Conservation (phyloP, 2,797 vertebrate species). For the Cryptoprocta ferox region DNA sequence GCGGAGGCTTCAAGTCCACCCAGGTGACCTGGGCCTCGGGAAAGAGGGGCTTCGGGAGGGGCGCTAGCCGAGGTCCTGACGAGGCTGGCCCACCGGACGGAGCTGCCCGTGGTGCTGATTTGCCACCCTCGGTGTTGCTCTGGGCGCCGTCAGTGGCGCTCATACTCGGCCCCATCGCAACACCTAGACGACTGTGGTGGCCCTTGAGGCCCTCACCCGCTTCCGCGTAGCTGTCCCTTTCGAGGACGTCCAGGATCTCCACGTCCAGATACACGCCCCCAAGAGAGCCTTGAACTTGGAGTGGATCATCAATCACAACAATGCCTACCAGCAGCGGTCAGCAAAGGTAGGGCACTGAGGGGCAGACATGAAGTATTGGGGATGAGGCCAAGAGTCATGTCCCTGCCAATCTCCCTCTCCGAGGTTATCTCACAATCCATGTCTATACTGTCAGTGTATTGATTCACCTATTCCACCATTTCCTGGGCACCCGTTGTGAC, state of each 20-base stretch:
- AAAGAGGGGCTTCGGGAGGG: neutral
- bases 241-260: neutral
- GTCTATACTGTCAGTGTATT: no score
- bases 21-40: neutral
- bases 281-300: neutral
- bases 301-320: neutral
- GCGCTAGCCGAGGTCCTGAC: neutral
- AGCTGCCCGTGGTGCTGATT: neutral
- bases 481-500: neutral
- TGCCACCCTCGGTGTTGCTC: fast-evolving
- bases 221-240: slow-evolving; percentile 21
- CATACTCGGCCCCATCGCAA: neutral
- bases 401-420: neutral
- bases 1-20: slow-evolving; percentile 57
- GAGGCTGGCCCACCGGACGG: fast-evolving
- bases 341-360: slow-evolving; percentile 1
- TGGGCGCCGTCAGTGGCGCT: slow-evolving; percentile 38
- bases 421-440: neutral
- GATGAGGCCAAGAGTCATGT: neutral
- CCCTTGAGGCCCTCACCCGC: slow-evolving; percentile 62
- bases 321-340: slow-evolving; percentile 37
- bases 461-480: neutral
- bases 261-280: slow-evolving; percentile 7
- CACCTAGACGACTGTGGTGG: slow-evolving; percentile 55
- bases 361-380: neutral